A percentile compares a stretch with the other conserved stretches of the same genome.
These are phyloP conservation scores for Odontocolon sp. DNA, from an alignment of 2,888 invertebrate genomes.

Conservation along the genomic window DNA sequence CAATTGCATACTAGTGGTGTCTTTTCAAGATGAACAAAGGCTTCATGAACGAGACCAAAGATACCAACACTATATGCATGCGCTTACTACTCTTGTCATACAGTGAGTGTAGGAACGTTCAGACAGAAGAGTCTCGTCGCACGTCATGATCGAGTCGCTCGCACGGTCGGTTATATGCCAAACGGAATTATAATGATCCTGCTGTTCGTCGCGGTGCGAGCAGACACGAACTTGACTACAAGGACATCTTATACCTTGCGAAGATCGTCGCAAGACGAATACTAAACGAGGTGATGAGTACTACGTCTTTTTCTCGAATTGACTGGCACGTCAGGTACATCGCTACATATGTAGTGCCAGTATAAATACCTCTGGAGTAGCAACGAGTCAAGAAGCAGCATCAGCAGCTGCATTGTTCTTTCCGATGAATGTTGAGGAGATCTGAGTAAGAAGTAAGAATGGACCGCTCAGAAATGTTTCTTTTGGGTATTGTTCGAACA, in stretches of 20 bases:
- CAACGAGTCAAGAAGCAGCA: conserved; percentile 16
- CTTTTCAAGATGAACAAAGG: neutral
- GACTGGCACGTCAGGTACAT: neutral
- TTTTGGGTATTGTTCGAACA: neutral
- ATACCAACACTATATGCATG: too few species aligned
- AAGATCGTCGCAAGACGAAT: conserved; percentile 43
- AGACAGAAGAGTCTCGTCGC: neutral
- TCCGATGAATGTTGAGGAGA: conserved; percentile 35
- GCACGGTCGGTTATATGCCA: conserved; percentile 8
- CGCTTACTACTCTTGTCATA: too few species aligned
- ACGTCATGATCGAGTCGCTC: conserved; percentile 9
- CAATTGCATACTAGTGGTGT: conserved; percentile 31
- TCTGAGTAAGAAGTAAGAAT: neutral
- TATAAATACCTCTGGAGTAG: conserved; percentile 6
- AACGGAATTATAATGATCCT: conserved; percentile 29
- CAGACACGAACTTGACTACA: conserved; percentile 6
- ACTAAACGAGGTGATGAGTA: conserved; percentile 30
- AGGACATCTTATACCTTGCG: conserved; percentile 9
- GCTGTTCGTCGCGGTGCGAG: neutral
- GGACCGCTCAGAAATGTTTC: neutral
- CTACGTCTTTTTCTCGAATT: conserved; percentile 8
- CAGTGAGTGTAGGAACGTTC: neutral
- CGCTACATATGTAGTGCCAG: conserved; percentile 24
- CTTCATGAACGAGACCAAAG: neutral
- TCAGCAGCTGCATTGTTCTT: conserved; percentile 25